A percentile compares a stretch with the other conserved stretches of the same genome.
These are phyloP conservation scores for Latrodectus geometricus DNA, from an alignment of 1,140 invertebrate species.

Conservation along the genomic window DNA sequence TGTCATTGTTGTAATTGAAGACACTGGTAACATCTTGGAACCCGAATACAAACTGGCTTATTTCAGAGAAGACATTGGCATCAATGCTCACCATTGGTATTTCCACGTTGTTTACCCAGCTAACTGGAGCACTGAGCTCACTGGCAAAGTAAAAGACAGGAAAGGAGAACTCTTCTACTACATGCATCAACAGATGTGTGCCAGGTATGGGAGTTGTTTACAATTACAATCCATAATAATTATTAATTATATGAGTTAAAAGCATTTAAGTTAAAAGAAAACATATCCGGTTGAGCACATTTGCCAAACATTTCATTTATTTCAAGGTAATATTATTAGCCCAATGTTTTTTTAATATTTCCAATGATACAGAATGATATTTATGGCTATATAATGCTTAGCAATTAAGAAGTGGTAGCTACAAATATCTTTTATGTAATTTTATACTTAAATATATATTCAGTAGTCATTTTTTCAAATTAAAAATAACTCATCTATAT, in stretches of 20 bases:
- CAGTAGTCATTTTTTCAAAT: too few species aligned
- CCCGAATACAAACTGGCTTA: constrained; percentile 74
- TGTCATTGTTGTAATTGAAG: constrained; percentile 30
- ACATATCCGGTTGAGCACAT: neutral
- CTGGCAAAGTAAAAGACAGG: constrained; percentile 74
- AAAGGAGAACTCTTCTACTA: constrained; percentile 81
- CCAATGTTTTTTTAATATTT: neutral
- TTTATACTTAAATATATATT: too few species aligned
- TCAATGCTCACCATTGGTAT: constrained; percentile 77
- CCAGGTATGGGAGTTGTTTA: constrained; percentile 68
- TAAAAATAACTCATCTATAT: too few species aligned
- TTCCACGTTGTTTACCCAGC: constrained; percentile 71
- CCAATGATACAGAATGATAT: too few species aligned
- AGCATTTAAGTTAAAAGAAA: neutral
- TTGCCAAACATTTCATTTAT: neutral
- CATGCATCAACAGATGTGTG: constrained; percentile 79
- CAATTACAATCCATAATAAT: neutral
- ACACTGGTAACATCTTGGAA: constrained; percentile 59
- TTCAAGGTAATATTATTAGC: neutral
- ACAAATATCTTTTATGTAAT: too few species aligned
- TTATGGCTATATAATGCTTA: too few species aligned
- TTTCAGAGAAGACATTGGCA: constrained; percentile 78
- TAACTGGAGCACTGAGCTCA: constrained; percentile 68
- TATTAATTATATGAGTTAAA: neutral
- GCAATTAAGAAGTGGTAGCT: too few species aligned